Evolutionary conservation across 2,113 vertebrate species (phyloP), one percentile per base, ranked within the genome.

Genomic region (Calcarius ornatus): DNA sequence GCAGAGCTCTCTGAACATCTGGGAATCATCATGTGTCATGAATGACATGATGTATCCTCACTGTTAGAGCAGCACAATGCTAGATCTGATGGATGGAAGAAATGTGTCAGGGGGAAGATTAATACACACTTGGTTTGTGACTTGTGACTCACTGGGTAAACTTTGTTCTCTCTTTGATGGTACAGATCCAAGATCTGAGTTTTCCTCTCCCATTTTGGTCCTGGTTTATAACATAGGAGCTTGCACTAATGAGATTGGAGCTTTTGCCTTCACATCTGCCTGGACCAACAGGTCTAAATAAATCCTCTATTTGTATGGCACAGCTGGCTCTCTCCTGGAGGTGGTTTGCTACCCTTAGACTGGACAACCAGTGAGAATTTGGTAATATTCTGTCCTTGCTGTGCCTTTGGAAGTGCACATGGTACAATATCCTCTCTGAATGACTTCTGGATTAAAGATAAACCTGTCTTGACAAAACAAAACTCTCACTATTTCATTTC

Each of bases 1-100:
- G 88, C 59, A 81, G 47, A 88, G 82, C 92, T 94, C 87, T 96
- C 94, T 71, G 87, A 97, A 97, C 97, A 97, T 98, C 97, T 98
- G 97, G 97, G 97, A 97, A 63, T 86, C 88, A 98, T 98, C 96
- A 96, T 85, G 54, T 92, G 85, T 97, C 95, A 96, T 96, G 91
- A 97, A 96, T 97, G 97, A 97, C 97, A 98, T 96, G 94, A 97
- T 96, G 92, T 96, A 96, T 96, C 97, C 95, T 96, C 93, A 91
- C 81, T 94, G 95, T 96, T 95, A 96, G 94, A 96, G 82, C 45
- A 97, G 95, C 86, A 97, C 96, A 95, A 96, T 95, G 88, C 92
- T 95, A 94, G 87, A 96, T 96, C 93, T 97, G 96, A 97, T 96
- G 94, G 96, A 95, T 96, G 94, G 83, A 95, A 96, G 94, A 95